A percentile compares a stretch with the other conserved stretches of the same genome.
Evolutionary conservation across 1,140 invertebrate genomes (phyloP).

Genomic region (Chironomus striatipennis): DNA sequence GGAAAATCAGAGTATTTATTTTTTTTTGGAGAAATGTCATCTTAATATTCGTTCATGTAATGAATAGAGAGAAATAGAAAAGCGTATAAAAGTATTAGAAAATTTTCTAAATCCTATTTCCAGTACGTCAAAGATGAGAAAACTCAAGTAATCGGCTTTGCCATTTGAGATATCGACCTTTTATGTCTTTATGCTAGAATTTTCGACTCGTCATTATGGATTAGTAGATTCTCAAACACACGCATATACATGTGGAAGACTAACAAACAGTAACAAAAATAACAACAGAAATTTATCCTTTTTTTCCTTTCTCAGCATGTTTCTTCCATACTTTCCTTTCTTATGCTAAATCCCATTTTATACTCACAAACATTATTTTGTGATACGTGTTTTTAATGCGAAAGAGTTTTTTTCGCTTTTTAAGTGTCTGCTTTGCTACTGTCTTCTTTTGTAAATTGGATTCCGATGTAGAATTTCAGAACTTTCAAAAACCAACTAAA

Average conservation of each 20-base stretch:
- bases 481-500: too few relatives aligned
- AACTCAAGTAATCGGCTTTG: not conserved
- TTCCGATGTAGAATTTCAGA: too few relatives aligned
- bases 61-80: not conserved
- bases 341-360: not conserved
- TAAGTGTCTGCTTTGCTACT: too few relatives aligned
- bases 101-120: not conserved
- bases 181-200: not conserved
- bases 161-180: constrained; percentile 6
- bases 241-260: not conserved
- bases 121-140: not conserved
- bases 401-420: too few relatives aligned
- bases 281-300: constrained; percentile 4
- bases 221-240: not conserved
- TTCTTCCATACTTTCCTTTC: not conserved
- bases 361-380: not conserved
- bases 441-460: too few relatives aligned
- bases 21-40: not conserved
- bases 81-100: not conserved
- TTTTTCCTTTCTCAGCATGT: not conserved
- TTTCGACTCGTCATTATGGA: constrained; percentile 4
- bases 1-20: too few relatives aligned
- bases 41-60: not conserved
- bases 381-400: not conserved
- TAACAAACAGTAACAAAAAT: not conserved